These are phyloP conservation scores for Mercenaria mercenaria DNA, from an alignment of 1,140 invertebrate genomes.

Conservation along the genomic window DNA sequence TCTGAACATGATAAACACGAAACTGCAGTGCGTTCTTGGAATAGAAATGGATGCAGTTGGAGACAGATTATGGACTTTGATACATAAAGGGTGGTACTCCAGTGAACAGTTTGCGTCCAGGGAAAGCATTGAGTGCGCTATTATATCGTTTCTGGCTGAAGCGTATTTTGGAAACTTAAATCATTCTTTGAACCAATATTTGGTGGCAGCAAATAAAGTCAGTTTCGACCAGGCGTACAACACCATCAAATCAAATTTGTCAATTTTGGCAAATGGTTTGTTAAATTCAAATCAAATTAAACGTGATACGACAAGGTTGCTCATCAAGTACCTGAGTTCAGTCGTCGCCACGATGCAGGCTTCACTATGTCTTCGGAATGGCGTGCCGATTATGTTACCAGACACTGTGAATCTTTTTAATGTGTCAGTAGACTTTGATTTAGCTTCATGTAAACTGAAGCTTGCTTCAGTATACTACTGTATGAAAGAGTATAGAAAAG, in stretches of 20 bases:
- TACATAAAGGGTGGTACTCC: not conserved
- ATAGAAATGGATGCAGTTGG: slow-evolving; percentile 10
- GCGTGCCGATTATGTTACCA: not conserved
- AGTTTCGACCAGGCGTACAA: not conserved
- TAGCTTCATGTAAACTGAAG: not conserved
- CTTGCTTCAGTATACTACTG: not conserved
- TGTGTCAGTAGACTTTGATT: not conserved
- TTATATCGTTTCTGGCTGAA: not conserved
- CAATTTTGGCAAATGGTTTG: not conserved
- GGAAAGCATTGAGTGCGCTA: not conserved
- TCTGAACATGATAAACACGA: not conserved
- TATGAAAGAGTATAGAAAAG: not conserved
- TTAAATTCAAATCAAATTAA: not conserved
- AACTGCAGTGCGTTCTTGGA: not conserved
- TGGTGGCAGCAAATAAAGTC: not conserved
- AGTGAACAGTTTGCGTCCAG: not conserved
- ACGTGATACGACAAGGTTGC: not conserved
- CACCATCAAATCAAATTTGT: not conserved
- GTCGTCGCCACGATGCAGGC: not conserved
- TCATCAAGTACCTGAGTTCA: not conserved
- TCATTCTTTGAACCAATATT: not conserved
- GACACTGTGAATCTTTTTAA: not conserved
- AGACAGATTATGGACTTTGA: not conserved
- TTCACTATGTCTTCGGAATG: not conserved
- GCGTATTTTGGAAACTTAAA: not conserved